These are phyloP conservation scores for Tupiocoris notatus DNA, from an alignment of 2,888 invertebrate genomes.

Conservation along the genomic window DNA sequence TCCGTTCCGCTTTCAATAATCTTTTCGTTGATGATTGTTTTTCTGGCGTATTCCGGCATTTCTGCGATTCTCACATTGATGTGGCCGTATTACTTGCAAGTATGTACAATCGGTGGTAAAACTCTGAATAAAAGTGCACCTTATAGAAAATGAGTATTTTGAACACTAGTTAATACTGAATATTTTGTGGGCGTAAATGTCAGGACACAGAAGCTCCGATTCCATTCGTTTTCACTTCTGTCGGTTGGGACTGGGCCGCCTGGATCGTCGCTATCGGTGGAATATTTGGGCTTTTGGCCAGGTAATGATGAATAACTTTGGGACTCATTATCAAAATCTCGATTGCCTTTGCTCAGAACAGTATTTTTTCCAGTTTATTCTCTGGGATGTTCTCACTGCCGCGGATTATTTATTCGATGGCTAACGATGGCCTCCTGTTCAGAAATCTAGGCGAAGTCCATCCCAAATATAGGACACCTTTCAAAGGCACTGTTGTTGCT, in stretches of 20 bases:
- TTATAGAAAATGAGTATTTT: too few species aligned
- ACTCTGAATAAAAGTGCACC: neutral
- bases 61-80: slow-evolving; percentile 85
- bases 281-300: slow-evolving; percentile 59
- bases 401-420: slow-evolving; percentile 83
- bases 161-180: neutral
- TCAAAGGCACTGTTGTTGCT: slow-evolving; percentile 70
- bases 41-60: slow-evolving; percentile 86
- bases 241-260: slow-evolving; percentile 57
- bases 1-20: slow-evolving; percentile 87
- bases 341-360: too few species aligned
- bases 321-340: too few species aligned
- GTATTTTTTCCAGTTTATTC: slow-evolving; percentile 62
- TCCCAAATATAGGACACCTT: slow-evolving; percentile 69
- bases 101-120: slow-evolving; percentile 51
- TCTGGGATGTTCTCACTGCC: slow-evolving; percentile 81
- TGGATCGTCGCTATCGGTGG: slow-evolving; percentile 61
- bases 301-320: too few species aligned
- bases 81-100: slow-evolving; percentile 77
- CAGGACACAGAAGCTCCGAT: slow-evolving; percentile 57
- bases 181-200: neutral
- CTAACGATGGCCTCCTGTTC: slow-evolving; percentile 77
- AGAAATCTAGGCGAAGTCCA: slow-evolving; percentile 69
- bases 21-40: slow-evolving; percentile 76
- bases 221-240: slow-evolving; percentile 56